These are phyloP conservation scores for Orchesella cincta DNA, from an alignment of 1,140 invertebrate genomes.

Conservation along the genomic window DNA sequence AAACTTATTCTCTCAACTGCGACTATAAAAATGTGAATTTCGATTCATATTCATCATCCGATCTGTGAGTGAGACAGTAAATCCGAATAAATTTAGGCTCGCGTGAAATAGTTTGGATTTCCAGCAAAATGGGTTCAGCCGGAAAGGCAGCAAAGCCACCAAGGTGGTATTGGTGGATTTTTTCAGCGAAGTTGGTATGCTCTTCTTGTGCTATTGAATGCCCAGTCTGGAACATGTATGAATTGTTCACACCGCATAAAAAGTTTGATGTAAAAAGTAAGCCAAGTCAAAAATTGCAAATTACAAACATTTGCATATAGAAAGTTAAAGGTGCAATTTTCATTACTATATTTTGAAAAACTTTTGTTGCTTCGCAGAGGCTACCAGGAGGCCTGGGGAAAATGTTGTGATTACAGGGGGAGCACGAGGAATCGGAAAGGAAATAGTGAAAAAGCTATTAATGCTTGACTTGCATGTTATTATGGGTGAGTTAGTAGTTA, in stretches of 20 bases:
- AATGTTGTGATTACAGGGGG: constrained; percentile 12
- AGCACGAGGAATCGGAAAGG: constrained; percentile 18
- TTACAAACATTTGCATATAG: not conserved
- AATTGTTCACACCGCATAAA: constrained; percentile 34
- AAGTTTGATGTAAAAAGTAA: constrained; percentile 35
- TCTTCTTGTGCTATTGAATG: not conserved
- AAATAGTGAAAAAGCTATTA: not conserved
- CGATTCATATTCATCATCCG: too few species aligned
- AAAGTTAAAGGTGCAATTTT: not conserved
- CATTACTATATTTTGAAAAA: too few species aligned
- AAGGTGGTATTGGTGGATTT: constrained; percentile 28
- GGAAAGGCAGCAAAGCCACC: not conserved
- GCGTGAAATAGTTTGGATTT: too few species aligned
- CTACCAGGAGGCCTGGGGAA: not conserved
- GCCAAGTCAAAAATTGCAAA: not conserved
- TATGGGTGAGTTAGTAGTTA: too few species aligned
- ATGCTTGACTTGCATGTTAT: constrained; percentile 11
- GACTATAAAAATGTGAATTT: too few species aligned
- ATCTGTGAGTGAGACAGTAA: too few species aligned
- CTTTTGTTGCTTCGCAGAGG: not conserved
- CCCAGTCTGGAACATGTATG: constrained; percentile 28
- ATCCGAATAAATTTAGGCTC: too few species aligned
- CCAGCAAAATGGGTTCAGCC: too few species aligned
- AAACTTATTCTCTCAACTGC: too few species aligned
- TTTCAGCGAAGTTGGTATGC: constrained; percentile 23